Conservation (phyloP, 2,888 invertebrate species). For the Drosophila diplacantha region DNA sequence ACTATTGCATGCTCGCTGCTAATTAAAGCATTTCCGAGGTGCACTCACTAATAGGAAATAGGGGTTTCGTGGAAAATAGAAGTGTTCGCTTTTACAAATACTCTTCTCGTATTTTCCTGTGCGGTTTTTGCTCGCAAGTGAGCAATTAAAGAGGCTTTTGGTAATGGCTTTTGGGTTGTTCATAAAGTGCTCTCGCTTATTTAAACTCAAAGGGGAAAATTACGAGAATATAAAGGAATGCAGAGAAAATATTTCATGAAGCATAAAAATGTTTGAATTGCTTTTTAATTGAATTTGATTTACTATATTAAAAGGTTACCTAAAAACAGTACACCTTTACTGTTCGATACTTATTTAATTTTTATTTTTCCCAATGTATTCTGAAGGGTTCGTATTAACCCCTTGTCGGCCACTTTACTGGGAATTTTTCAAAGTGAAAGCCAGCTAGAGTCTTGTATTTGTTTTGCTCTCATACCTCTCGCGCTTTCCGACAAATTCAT, state of each 20-base stretch:
- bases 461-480: constrained; percentile 20
- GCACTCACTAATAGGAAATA: constrained; percentile 35
- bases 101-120: constrained; percentile 10
- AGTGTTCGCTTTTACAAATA: constrained; percentile 5
- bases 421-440: constrained; percentile 25
- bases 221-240: not conserved
- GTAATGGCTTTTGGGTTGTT: constrained; percentile 3
- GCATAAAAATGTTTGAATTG: too few relatives aligned
- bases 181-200: not conserved
- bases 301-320: not conserved
- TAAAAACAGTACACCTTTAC: not conserved
- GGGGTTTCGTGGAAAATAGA: constrained; percentile 1
- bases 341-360: not conserved
- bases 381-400: not conserved
- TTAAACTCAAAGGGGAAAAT: not conserved
- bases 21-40: constrained; percentile 59
- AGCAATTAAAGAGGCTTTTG: constrained; percentile 2
- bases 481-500: constrained; percentile 35
- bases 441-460: constrained; percentile 15
- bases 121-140: constrained; percentile 3
- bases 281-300: not conserved
- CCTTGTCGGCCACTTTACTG: not conserved
- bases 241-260: not conserved
- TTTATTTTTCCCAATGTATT: not conserved
- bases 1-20: constrained; percentile 50